These are phyloP conservation scores for Spisula subtruncata DNA, from an alignment of 2,888 invertebrate species.

Conservation along the genomic window DNA sequence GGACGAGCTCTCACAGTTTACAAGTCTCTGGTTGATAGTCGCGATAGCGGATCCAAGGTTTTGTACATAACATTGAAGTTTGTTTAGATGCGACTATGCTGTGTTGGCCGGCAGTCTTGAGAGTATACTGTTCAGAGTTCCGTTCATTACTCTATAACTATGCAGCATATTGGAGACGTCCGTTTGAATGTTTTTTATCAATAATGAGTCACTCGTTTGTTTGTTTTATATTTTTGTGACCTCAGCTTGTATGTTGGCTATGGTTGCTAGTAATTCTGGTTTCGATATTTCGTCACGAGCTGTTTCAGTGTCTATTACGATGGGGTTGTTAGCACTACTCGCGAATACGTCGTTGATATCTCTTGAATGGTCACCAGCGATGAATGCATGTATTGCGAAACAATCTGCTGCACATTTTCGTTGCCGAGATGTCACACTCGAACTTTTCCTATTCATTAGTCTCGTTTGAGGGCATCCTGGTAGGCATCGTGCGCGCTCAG, in stretches of 20 bases:
- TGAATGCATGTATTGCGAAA: not conserved
- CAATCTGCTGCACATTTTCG: not conserved
- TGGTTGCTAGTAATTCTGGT: not conserved
- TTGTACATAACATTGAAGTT: not conserved
- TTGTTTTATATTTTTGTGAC: not conserved
- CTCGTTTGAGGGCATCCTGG: not conserved
- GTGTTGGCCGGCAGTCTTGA: not conserved
- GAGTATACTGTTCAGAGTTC: not conserved
- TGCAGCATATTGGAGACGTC: not conserved
- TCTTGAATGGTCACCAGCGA: not conserved
- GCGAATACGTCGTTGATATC: not conserved
- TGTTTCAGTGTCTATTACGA: not conserved
- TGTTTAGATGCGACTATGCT: not conserved
- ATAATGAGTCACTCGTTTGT: not conserved
- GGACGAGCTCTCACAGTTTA: not conserved
- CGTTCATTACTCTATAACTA: not conserved
- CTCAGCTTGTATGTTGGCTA: not conserved
- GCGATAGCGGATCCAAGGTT: not conserved
- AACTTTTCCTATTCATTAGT: not conserved
- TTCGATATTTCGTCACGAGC: too few species aligned
- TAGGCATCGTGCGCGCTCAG: not conserved
- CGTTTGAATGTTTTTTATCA: not conserved
- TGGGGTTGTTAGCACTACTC: not conserved
- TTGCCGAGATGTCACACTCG: not conserved
- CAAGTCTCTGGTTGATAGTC: not conserved